Evolutionary conservation across 2,888 invertebrate genomes (phyloP), one percentile per base, ranked within the genome.

Genomic region (Tryphoninae sp.): DNA sequence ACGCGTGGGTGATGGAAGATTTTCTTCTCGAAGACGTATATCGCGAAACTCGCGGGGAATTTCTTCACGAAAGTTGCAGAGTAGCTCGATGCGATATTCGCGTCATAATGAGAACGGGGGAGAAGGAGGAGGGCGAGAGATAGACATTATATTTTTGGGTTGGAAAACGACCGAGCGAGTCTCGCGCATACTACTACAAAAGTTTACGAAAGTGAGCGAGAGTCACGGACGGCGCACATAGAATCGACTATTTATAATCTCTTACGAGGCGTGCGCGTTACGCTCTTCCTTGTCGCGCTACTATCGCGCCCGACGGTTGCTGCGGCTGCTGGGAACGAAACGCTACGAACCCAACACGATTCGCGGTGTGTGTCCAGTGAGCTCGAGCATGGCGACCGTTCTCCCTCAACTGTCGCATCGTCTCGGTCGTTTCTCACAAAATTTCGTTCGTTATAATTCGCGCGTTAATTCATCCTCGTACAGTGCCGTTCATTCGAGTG

Each of bases 381-480:
- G 53, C 92, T 75, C 80, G 85, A 90, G 88, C 79, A 92, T 92
- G 92, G 92, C 92, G 89, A 87, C 86, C 67, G 80, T 89, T 61
- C 78, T 82, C 79, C 79, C 76, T 19, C 82, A 77, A 67, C 76
- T 90, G 68, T 86, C 87, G 68, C 83, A 85, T 81, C 88, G 88
- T 71, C 80, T 87, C 62, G 84, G 85, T 11, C 73, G 84, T 74
- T 86, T 89, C 49, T 85, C 86, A 7, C 85, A 85, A 42, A 87
- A 87, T 53, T 9, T 53, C 87, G 87, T 90, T 76, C 86, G 87
- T 51, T 79, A 87, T 82, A 42, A 81, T 78, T 88, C 59, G 69
- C 86, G 82, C 89, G 91, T 49, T 9, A 71, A 74, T 65, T 64
- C 74, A 59, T 62, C 40, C 4, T 69, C 53, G 23, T 33, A 33